A percentile compares a stretch with the other conserved stretches of the same genome.
phyloP scores from a whole-genome alignment of 2,113 vertebrate genomes.

The Ailurus styani region DNA sequence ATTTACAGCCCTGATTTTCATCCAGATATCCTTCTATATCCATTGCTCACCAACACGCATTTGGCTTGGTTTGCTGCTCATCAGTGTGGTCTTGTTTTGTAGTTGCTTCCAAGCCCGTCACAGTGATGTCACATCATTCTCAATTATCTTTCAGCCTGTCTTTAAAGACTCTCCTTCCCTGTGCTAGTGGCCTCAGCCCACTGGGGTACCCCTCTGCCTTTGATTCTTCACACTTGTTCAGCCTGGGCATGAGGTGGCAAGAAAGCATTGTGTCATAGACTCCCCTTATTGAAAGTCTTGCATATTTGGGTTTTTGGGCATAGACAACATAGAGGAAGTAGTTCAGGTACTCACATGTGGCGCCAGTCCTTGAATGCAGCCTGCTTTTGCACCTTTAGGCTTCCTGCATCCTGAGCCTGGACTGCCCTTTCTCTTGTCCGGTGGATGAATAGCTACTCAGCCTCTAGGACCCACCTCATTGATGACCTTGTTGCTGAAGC shows the following conservation, averaged over 20 bases:
- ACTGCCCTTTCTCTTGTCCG: neutral
- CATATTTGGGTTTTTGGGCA: neutral
- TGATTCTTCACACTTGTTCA: neutral
- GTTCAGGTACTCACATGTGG: neutral
- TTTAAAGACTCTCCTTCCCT: neutral
- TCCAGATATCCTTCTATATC: neutral
- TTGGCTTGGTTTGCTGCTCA: neutral
- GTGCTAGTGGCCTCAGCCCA: neutral
- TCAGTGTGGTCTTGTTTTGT: neutral
- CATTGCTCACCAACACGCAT: neutral
- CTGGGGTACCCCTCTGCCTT: neutral
- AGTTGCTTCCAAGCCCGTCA: neutral
- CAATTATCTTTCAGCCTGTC: neutral
- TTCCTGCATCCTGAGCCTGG: neutral
- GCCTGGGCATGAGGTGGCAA: neutral
- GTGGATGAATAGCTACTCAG: neutral
- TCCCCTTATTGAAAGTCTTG: neutral
- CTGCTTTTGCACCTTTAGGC: neutral
- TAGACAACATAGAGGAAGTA: neutral
- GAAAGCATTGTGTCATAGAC: neutral
- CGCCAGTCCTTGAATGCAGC: neutral
- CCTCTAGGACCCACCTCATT: neutral
- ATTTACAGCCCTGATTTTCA: neutral
- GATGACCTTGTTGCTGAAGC: neutral
- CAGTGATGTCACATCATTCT: neutral